A percentile compares a stretch with the other conserved stretches of the same genome.
Evolutionary conservation across 2,888 invertebrate species (phyloP).

Genomic region (Philonicus albiceps): DNA sequence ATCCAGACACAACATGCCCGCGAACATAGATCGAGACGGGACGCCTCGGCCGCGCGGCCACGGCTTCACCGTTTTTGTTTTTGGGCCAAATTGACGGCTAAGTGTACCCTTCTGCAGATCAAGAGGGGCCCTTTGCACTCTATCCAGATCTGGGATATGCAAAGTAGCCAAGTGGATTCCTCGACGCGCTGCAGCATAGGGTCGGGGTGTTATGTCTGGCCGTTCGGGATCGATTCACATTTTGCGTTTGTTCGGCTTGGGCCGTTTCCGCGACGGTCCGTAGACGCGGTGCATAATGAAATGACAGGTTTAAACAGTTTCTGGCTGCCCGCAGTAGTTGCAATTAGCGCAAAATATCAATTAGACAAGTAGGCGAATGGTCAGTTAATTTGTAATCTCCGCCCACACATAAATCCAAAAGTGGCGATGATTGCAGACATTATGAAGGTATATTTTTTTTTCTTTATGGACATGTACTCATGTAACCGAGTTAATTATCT

Average conservation of each 20-base stretch:
- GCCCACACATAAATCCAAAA: background rate
- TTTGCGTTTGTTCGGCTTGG: background rate
- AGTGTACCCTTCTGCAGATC: constrained; percentile 3
- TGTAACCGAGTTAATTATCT: background rate
- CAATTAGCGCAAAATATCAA: background rate
- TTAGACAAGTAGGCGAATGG: background rate
- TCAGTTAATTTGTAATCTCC: background rate
- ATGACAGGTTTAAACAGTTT: background rate
- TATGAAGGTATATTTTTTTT: background rate
- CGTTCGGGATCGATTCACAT: background rate
- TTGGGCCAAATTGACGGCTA: constrained; percentile 20
- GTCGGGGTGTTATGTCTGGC: constrained; percentile 19
- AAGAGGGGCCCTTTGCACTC: constrained; percentile 31
- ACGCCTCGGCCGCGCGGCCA: background rate
- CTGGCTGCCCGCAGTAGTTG: background rate
- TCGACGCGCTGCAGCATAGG: background rate
- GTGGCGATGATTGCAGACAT: background rate
- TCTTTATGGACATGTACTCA: background rate
- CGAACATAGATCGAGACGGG: constrained; percentile 30
- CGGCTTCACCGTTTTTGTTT: background rate
- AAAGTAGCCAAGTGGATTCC: constrained; percentile 23
- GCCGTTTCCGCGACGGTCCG: background rate
- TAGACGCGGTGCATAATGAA: background rate
- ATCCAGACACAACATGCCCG: constrained; percentile 37
- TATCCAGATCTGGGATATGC: constrained; percentile 21